Evolutionary conservation across 1,140 invertebrate genomes (phyloP).

Genomic region (Physella acuta): DNA sequence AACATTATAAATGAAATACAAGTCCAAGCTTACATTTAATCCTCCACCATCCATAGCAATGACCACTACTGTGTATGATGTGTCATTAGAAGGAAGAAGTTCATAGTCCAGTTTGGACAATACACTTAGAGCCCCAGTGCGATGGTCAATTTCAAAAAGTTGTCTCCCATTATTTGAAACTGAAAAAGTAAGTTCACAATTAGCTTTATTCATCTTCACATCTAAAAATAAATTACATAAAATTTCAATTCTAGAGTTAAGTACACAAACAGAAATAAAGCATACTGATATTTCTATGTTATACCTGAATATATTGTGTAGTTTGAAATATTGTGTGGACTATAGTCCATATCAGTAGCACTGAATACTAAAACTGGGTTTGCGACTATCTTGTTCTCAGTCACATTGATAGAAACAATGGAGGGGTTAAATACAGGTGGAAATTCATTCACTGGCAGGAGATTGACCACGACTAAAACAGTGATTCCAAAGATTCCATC

Average conservation of each 20-base stretch:
- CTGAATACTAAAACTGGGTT: background rate
- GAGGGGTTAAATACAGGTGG: background rate
- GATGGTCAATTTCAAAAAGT: background rate
- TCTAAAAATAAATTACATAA: too few species aligned
- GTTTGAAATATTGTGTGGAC: background rate
- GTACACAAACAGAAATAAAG: too few species aligned
- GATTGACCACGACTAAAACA: background rate
- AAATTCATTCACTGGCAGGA: conserved; percentile 3
- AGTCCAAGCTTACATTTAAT: background rate
- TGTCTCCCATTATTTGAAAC: background rate
- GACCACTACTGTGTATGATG: background rate
- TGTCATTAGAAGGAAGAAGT: background rate
- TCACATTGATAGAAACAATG: background rate
- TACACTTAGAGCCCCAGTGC: background rate
- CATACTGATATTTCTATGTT: too few species aligned
- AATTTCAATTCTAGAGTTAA: too few species aligned
- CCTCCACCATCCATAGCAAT: conserved; percentile 10
- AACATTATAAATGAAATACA: background rate
- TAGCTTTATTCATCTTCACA: too few species aligned
- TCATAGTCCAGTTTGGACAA: conserved; percentile 4
- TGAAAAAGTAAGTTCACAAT: too few species aligned
- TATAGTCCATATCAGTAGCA: conserved; percentile 4
- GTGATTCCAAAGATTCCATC: background rate
- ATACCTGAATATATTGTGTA: conserved; percentile 1
- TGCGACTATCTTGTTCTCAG: background rate